Evolutionary conservation across 2,888 invertebrate genomes (phyloP).

Genomic region (Lottia gigantea): DNA sequence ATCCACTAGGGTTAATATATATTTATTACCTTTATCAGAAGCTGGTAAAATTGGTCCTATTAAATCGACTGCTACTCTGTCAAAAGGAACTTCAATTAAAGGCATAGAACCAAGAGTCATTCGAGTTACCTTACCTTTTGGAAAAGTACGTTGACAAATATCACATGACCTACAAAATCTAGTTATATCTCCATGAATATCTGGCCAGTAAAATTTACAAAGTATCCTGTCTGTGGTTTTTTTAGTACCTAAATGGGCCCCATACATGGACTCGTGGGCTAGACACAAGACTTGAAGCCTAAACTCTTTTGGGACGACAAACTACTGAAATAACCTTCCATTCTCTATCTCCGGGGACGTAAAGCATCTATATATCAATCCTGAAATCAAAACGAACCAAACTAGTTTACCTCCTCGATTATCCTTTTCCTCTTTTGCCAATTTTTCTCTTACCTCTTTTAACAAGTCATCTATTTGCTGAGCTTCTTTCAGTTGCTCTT

Average conservation of each 20-base stretch:
- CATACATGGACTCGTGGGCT: conserved; percentile 9
- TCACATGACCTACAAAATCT: conserved; percentile 37
- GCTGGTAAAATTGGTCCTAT: conserved; percentile 24
- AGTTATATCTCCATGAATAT: conserved; percentile 11
- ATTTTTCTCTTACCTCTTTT: background rate
- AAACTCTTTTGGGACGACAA: background rate
- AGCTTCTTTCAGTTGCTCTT: background rate
- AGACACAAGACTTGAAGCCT: background rate
- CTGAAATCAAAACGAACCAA: background rate
- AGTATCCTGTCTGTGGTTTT: background rate
- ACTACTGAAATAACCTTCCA: background rate
- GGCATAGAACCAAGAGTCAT: conserved; percentile 19
- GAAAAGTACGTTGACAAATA: conserved; percentile 21
- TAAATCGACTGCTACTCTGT: conserved; percentile 22
- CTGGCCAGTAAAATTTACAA: conserved; percentile 14
- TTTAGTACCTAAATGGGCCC: background rate
- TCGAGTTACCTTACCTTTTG: conserved; percentile 14
- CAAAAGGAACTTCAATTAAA: conserved; percentile 23
- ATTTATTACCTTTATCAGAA: conserved; percentile 21
- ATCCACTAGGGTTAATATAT: conserved; percentile 23
- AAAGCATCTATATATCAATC: background rate
- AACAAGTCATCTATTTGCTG: background rate
- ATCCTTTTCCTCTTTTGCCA: background rate
- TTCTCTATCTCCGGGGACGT: background rate
- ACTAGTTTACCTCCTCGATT: background rate